Evolutionary conservation across 2,797 vertebrate species (phyloP).

Genomic region (Manis pentadactyla): DNA sequence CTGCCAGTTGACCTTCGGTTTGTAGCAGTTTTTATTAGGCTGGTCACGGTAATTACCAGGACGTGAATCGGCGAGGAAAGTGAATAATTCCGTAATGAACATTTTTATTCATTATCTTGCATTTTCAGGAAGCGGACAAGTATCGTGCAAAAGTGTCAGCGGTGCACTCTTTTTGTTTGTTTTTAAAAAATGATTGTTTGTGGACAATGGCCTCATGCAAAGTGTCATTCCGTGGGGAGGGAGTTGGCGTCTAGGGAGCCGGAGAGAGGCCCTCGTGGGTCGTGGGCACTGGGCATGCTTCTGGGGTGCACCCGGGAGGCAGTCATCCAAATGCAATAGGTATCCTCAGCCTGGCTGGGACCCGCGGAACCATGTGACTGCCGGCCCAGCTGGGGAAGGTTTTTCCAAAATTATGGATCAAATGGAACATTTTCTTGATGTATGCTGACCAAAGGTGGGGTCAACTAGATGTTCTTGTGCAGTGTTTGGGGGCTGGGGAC

Average conservation of each 20-base stretch:
- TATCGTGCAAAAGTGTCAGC: conserved; percentile 75
- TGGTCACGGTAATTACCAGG: conserved; percentile 97
- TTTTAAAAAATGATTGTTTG: conserved; percentile 84
- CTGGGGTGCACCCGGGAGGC: neutral
- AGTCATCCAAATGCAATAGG: conserved; percentile 21
- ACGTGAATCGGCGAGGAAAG: conserved; percentile 96
- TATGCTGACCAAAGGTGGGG: neutral
- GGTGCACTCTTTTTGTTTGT: conserved; percentile 83
- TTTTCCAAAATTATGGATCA: neutral
- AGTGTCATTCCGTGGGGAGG: conserved; percentile 53
- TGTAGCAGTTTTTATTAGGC: conserved; percentile 97
- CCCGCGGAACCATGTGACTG: neutral
- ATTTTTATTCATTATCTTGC: conserved; percentile 94
- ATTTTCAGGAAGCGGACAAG: conserved; percentile 87
- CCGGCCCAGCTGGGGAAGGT: neutral
- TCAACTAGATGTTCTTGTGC: rapidly evolving
- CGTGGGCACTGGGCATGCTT: rapidly evolving
- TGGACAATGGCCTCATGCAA: conserved; percentile 79
- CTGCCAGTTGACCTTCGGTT: conserved; percentile 99
- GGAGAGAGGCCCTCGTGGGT: rapidly evolving
- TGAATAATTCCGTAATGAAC: conserved; percentile 96
- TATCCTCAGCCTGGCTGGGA: neutral
- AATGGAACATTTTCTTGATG: neutral
- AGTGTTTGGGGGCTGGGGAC: neutral
- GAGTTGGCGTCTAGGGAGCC: conserved; percentile 40